A percentile compares a stretch with the other conserved stretches of the same genome.
Evolutionary conservation across 1,140 invertebrate species (phyloP).

Genomic region (Apolygus lucorum): DNA sequence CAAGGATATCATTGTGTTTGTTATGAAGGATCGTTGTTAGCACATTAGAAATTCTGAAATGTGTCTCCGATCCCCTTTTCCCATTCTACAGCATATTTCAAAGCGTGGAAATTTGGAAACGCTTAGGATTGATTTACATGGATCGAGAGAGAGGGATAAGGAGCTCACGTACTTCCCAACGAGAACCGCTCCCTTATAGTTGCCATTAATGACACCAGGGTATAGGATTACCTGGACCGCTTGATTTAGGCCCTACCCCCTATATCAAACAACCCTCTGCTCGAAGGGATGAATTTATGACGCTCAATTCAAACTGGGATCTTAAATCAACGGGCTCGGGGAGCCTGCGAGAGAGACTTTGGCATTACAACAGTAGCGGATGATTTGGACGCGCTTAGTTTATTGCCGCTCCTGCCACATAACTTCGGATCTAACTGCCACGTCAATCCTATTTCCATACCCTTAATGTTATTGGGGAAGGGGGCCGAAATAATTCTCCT

Average conservation of each 20-base stretch:
- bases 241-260: constrained; percentile 21
- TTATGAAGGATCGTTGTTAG: too few relatives aligned
- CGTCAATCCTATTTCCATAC: constrained; percentile 24
- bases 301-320: constrained; percentile 21
- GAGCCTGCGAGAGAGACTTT: constrained; percentile 16
- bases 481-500: constrained; percentile 11
- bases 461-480: constrained; percentile 19
- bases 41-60: too few relatives aligned
- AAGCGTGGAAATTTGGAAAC: not conserved
- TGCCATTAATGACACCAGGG: constrained; percentile 18
- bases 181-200: constrained; percentile 2
- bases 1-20: too few relatives aligned
- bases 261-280: constrained; percentile 8
- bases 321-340: constrained; percentile 13
- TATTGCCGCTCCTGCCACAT: constrained; percentile 21
- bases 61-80: too few relatives aligned
- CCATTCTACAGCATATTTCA: too few relatives aligned
- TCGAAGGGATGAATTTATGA: constrained; percentile 19
- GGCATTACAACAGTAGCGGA: constrained; percentile 23
- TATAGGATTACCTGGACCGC: constrained; percentile 19
- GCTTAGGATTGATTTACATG: not conserved
- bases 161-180: not conserved
- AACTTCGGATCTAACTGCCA: constrained; percentile 20
- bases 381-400: constrained; percentile 22
- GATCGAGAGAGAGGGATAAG: not conserved